These are phyloP conservation scores for Allophyes oxyacanthae DNA, from an alignment of 2,888 invertebrate genomes.

Conservation along the genomic window DNA sequence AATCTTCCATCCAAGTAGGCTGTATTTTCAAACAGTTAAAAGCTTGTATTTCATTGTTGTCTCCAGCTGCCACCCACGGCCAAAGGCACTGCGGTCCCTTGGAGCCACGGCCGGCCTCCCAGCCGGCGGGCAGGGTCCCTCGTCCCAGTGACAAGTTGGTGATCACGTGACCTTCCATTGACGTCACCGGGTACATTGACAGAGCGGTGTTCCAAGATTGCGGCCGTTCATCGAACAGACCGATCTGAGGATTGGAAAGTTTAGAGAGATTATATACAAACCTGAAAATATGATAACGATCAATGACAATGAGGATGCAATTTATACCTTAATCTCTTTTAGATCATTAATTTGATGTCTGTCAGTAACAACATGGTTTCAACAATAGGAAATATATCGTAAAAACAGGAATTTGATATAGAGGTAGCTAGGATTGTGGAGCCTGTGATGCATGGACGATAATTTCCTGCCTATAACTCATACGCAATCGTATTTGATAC, in stretches of 20 bases:
- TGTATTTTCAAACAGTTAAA: slow-evolving; percentile 93
- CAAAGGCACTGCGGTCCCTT: slow-evolving; percentile 90
- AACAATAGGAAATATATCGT: slow-evolving; percentile 14
- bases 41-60: slow-evolving; percentile 87
- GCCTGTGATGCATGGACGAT: slow-evolving; percentile 27
- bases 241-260: slow-evolving; percentile 72
- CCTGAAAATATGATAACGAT: slow-evolving; percentile 2
- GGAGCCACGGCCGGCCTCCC: slow-evolving; percentile 82
- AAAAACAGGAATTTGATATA: slow-evolving; percentile 2
- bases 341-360: no score
- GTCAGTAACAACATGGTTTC: neutral
- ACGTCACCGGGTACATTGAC: slow-evolving; percentile 70
- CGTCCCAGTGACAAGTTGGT: slow-evolving; percentile 89
- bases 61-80: slow-evolving; percentile 92
- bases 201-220: slow-evolving; percentile 79
- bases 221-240: slow-evolving; percentile 77
- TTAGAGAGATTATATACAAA: slow-evolving; percentile 5
- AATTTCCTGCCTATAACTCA: slow-evolving; percentile 40
- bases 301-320: slow-evolving; percentile 7
- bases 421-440: slow-evolving; percentile 18
- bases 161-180: slow-evolving; percentile 81
- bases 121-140: slow-evolving; percentile 89
- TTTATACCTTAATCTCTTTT: neutral
- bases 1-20: slow-evolving; percentile 95
- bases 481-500: slow-evolving; percentile 35